Evolutionary conservation across 1,140 invertebrate species (phyloP).

Genomic region (Leptinotarsa undecemlineata): DNA sequence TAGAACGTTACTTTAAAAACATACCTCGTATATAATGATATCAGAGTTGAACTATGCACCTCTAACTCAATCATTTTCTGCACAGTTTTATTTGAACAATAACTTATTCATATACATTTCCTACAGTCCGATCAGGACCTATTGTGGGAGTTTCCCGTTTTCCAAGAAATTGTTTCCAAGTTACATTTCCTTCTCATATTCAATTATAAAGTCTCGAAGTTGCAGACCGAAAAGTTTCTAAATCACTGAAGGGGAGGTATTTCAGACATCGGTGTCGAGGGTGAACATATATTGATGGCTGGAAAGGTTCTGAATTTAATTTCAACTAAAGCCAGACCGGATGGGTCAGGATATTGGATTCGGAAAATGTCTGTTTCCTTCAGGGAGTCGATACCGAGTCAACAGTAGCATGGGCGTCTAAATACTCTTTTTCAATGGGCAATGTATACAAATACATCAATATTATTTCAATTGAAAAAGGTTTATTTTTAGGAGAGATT

Average conservation of each 20-base stretch:
- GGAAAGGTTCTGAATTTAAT: conserved; percentile 1
- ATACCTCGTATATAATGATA: too few relatives aligned
- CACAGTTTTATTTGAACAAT: too few relatives aligned
- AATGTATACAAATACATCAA: too few relatives aligned
- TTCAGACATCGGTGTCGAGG: background rate
- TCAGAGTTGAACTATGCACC: too few relatives aligned
- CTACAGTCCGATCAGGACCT: background rate
- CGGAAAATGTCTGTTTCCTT: background rate
- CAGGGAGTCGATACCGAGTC: background rate
- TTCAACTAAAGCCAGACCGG: background rate
- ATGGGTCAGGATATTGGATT: background rate
- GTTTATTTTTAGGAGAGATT: too few relatives aligned
- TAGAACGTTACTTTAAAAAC: too few relatives aligned
- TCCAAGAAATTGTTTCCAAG: background rate
- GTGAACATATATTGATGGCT: background rate
- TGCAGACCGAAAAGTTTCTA: background rate
- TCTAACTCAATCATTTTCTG: too few relatives aligned
- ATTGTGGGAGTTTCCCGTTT: background rate
- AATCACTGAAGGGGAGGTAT: background rate
- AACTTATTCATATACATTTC: too few relatives aligned
- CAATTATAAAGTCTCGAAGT: background rate
- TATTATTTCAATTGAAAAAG: too few relatives aligned
- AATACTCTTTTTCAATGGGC: too few relatives aligned
- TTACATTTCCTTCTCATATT: background rate
- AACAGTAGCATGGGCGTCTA: background rate